Base-by-base conservation (phyloP, 2,888 invertebrate genomes). In the Dioctria rufipes region DNA sequence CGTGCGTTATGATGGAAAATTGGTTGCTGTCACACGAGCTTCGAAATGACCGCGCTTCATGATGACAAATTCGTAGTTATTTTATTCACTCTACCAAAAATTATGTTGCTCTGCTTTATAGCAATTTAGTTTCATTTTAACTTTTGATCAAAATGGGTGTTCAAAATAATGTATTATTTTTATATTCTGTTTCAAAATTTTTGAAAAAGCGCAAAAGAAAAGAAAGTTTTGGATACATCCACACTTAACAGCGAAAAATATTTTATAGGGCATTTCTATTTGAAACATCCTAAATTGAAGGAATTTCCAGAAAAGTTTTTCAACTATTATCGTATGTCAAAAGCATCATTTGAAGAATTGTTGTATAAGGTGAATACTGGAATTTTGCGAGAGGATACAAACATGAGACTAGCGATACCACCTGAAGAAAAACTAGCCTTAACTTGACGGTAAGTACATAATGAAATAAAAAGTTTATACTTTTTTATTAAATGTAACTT, bases 361-460 rank as follows among this genome's bases (percentile, higher is more conserved):
- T 11, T 54, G 54, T 11, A 11, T 54, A 54, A 54, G n/a, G 54
- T 54, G 11, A 11, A 54, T 11, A 4, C 54, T 54, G 54, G 54
- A n/a, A 54, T 54, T 54, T 54, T 54, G n/a, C 9, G 54, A 54
- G 6, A 54, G 54, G 54, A 54, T n/a, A 54, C 54, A 2, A 54
- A 54, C 54, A 54, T 54, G 54, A 54, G 54, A 54, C 54, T 54
- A 54, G 54, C 54, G 6, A n/a, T 54, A 54, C 54, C 11, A 54
- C 54, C n/a, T 54, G 54, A 54, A 3, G 3, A 54, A 54, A 54
- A 11, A 3, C 54, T 54, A 54, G 54, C 54, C n/a, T 54, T 54
- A 54, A n/a, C n/a, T n/a, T n/a, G n/a, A n/a, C n/a, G n/a, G n/a
- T n/a, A n/a, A n/a, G n/a, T n/a, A 54, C 54, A 54, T 11, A n/a